These are phyloP conservation scores for Tethya wilhelma DNA, from an alignment of 37 sponge, comb jelly and placozoan species.

Conservation along the genomic window DNA sequence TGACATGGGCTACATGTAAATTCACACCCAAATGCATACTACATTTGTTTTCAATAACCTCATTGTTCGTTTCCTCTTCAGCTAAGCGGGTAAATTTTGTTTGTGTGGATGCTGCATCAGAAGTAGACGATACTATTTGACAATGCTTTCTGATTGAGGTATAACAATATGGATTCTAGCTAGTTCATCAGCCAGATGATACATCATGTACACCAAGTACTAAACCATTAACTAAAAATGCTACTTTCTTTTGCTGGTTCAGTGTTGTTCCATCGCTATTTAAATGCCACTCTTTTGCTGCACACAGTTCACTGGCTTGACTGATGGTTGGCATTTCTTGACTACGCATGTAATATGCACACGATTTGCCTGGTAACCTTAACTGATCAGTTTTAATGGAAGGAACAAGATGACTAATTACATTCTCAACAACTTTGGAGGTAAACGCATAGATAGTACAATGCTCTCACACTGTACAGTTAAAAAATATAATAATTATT, in stretches of 20 bases:
- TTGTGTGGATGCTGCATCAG: constrained; percentile 21
- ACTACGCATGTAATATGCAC: constrained; percentile 23
- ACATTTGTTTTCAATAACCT: constrained; percentile 34
- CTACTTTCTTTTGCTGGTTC: constrained; percentile 20
- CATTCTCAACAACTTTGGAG: constrained; percentile 10
- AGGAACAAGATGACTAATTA: constrained; percentile 5
- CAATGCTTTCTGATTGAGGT: too few relatives aligned
- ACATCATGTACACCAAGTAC: constrained; percentile 23
- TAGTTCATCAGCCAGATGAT: constrained; percentile 32
- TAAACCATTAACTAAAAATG: constrained; percentile 21
- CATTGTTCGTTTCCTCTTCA: neutral
- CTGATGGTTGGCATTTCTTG: constrained; percentile 29
- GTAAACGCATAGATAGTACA: constrained; percentile 25
- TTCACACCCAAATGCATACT: constrained; percentile 30
- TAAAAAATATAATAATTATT: too few relatives aligned
- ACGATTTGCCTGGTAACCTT: constrained; percentile 4
- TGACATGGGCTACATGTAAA: constrained; percentile 11
- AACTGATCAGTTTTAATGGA: neutral
- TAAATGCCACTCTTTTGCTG: neutral
- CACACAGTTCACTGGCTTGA: neutral
- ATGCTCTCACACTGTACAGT: constrained; percentile 14
- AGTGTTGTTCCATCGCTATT: constrained; percentile 38
- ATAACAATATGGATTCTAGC: too few relatives aligned
- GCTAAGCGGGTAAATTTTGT: constrained; percentile 4
- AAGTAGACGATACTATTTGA: constrained; percentile 25